Conservation (phyloP, 2,113 vertebrate genomes). For the Corythornis madagascariensis region DNA sequence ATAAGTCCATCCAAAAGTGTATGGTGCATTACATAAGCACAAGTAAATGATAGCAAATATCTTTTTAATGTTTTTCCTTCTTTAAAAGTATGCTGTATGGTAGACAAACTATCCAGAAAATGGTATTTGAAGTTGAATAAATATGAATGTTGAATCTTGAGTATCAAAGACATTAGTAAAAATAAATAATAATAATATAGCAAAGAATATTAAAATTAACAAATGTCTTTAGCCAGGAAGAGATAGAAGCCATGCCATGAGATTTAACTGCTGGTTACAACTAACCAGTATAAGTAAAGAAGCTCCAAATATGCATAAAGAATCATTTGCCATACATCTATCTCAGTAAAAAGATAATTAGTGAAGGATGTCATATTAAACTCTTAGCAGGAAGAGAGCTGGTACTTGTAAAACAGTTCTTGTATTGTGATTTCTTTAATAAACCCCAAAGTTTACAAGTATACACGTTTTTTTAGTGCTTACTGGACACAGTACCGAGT, state of each 20-base stretch:
- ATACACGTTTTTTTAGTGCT: background rate
- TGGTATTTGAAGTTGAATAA: background rate
- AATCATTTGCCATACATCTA: background rate
- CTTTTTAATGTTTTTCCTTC: background rate
- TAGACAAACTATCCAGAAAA: background rate
- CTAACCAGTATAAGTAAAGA: background rate
- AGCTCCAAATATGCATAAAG: background rate
- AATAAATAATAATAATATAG: background rate
- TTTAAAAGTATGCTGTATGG: background rate
- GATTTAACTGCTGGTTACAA: background rate
- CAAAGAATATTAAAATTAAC: no score
- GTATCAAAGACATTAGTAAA: background rate
- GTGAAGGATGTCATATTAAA: background rate
- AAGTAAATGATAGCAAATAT: rapidly evolving
- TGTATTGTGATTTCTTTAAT: background rate
- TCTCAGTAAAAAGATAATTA: background rate
- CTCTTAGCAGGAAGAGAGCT: background rate
- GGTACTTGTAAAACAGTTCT: background rate
- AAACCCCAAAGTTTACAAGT: background rate
- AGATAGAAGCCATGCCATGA: background rate
- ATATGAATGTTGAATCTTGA: background rate
- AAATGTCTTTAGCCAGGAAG: background rate
- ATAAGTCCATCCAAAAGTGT: background rate
- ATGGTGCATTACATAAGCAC: background rate
- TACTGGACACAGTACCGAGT: background rate